phyloP scores from a whole-genome alignment of 92 coral and sea anemone species.

The Pocillopora meandrina region DNA sequence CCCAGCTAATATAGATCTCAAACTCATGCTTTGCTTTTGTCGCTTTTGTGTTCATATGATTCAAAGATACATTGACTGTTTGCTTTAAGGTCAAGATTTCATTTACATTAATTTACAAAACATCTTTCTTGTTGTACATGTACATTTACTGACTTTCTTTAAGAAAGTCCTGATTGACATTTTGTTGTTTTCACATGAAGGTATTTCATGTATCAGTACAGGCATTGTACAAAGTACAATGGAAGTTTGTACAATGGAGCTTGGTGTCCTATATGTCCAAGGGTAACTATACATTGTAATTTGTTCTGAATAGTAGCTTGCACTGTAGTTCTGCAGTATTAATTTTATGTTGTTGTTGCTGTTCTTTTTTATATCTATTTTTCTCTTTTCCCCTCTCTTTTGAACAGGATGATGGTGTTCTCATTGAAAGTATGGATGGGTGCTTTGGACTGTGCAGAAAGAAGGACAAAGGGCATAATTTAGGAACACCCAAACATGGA shows the following conservation, averaged over 20 bases:
- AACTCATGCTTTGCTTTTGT: too few species aligned
- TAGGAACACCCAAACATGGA: slow-evolving; percentile 52
- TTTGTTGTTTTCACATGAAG: slow-evolving; percentile 29
- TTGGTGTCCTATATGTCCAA: slow-evolving; percentile 64
- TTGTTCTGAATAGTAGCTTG: neutral
- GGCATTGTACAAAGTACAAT: slow-evolving; percentile 49
- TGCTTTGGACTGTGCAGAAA: slow-evolving; percentile 62
- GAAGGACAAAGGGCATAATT: slow-evolving; percentile 49
- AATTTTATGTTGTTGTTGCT: neutral
- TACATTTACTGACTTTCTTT: neutral
- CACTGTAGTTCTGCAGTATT: slow-evolving; percentile 11
- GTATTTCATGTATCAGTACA: slow-evolving; percentile 53
- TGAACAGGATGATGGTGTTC: slow-evolving; percentile 48
- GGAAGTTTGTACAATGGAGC: slow-evolving; percentile 58
- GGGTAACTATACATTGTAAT: slow-evolving; percentile 44
- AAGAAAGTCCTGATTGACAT: slow-evolving; percentile 11
- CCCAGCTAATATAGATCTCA: too few species aligned
- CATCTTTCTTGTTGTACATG: neutral
- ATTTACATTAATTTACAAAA: slow-evolving; percentile 10
- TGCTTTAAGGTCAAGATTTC: slow-evolving; percentile 4
- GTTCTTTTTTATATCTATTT: too few species aligned
- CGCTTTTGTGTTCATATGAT: neutral
- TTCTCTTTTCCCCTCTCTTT: neutral
- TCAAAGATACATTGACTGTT: slow-evolving; percentile 1
- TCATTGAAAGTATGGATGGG: slow-evolving; percentile 60